phyloP scores from a whole-genome alignment of 1,140 invertebrate genomes.

The Lepidotrigona ventralis region DNA sequence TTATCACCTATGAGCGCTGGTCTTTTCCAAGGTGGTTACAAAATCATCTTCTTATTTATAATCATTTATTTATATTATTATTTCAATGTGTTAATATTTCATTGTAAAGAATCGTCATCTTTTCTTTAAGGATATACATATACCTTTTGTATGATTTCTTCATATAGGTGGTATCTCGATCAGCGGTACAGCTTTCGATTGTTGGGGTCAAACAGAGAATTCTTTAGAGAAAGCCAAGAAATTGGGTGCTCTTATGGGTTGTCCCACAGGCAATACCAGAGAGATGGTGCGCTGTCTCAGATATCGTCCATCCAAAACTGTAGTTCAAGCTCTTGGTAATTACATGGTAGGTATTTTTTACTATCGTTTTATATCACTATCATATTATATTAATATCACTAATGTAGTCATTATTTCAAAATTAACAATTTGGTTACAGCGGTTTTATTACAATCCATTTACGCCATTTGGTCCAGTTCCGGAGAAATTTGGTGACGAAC shows the following conservation, averaged over 20 bases:
- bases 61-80: background rate
- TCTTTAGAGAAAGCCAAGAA: slow-evolving; percentile 84
- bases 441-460: slow-evolving; percentile 82
- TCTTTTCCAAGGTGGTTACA: slow-evolving; percentile 74
- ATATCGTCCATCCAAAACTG: slow-evolving; percentile 81
- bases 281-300: slow-evolving; percentile 88
- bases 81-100: background rate
- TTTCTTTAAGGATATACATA: background rate
- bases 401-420: slow-evolving; percentile 21
- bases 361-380: too few species aligned
- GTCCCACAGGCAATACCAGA: slow-evolving; percentile 80
- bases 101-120: background rate
- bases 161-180: slow-evolving; percentile 85
- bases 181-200: slow-evolving; percentile 87
- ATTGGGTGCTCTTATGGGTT: slow-evolving; percentile 85
- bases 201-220: slow-evolving; percentile 86
- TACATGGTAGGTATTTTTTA: slow-evolving; percentile 76
- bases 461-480: slow-evolving; percentile 83
- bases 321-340: slow-evolving; percentile 77
- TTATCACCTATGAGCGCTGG: slow-evolving; percentile 77
- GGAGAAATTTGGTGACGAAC: slow-evolving; percentile 78
- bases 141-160: background rate
- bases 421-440: slow-evolving; percentile 65
- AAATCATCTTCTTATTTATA: background rate
- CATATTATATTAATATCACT: background rate